Base-by-base conservation (phyloP, 2,113 vertebrate genomes). In the Scortum barcoo region DNA sequence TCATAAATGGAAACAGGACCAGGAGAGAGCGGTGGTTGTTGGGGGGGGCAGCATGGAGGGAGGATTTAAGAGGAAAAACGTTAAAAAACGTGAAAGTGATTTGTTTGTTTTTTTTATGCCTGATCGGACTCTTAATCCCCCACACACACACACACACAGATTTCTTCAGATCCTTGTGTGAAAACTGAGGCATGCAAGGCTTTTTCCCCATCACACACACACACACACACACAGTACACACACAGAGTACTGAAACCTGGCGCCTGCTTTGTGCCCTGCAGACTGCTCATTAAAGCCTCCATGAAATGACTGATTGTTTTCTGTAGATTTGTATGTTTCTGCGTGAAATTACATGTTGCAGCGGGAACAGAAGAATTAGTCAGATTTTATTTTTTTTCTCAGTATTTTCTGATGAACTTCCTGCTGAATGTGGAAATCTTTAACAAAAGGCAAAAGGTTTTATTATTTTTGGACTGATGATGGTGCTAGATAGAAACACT, bases 1-100 rank as follows among this genome's bases (percentile, higher is more conserved):
- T 92, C 90, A 92, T 90, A 86, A 83, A 90, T 78, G 76, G 86
- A 81, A 88, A 87, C 60, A 3, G n/a, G 77, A 89, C 20, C 73
- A 46, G 74, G 4, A 57, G 36, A 60, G 8, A n/a, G n/a, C n/a
- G n/a, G n/a, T n/a, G n/a, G n/a, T n/a, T n/a, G n/a, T n/a, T n/a
- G 22, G 16, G 42, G 4, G 26, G 11, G 1, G 8, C 1, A 28
- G 10, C 7, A 19, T 40, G 26, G 38, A 53, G 12, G 46, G 42
- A 36, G 4, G 50, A 3, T 65, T 65, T 22, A 30, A 22, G 51
- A 73, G 46, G 17, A 7, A 80, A 57, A 80, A 57, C 38, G 30
- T 40, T 28, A 56, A 57, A n/a, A 36, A 12, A 19, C n/a, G 2
- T 11, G 7, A 24, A 46, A 62, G 13, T 38, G 26, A 66, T 51